Percentiles rank a stretch among this genome's conserved stretches.
phyloP scores from a whole-genome alignment of 2,888 invertebrate species.

The Tipula helvola region DNA sequence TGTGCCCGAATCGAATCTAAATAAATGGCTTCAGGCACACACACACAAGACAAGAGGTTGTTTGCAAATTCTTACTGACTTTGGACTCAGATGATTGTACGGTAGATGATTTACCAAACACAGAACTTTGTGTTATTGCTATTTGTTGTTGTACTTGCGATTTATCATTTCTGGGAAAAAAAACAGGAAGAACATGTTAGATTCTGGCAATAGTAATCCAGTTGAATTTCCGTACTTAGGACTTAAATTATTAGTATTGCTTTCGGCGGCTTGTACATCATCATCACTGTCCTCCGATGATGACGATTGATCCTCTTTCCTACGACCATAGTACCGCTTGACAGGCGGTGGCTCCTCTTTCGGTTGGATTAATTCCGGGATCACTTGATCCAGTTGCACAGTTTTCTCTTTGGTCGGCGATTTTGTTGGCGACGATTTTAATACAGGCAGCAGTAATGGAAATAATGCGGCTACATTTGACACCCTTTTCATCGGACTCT shows the following conservation, averaged over 20 bases:
- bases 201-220: neutral
- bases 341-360: slow-evolving; percentile 25
- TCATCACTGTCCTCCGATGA: slow-evolving; percentile 33
- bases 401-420: slow-evolving; percentile 16
- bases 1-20: neutral
- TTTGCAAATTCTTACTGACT: slow-evolving; percentile 87
- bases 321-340: slow-evolving; percentile 45
- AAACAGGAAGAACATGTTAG: neutral
- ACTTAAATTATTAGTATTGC: slow-evolving; percentile 6
- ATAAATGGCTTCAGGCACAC: neutral
- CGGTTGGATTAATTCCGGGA: slow-evolving; percentile 16
- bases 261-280: slow-evolving; percentile 16
- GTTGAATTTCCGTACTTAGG: neutral
- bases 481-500: neutral
- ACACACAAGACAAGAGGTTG: neutral
- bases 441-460: slow-evolving; percentile 17
- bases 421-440: slow-evolving; percentile 14
- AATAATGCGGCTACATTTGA: slow-evolving; percentile 13
- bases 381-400: slow-evolving; percentile 22
- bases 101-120: slow-evolving; percentile 28
- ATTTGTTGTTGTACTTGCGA: neutral
- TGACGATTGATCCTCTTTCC: slow-evolving; percentile 41
- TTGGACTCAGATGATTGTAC: slow-evolving; percentile 58
- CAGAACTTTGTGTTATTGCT: slow-evolving; percentile 10
- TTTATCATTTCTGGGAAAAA: neutral